phyloP scores from a whole-genome alignment of 1,140 invertebrate species.

The Lasioglossum baleicum region DNA sequence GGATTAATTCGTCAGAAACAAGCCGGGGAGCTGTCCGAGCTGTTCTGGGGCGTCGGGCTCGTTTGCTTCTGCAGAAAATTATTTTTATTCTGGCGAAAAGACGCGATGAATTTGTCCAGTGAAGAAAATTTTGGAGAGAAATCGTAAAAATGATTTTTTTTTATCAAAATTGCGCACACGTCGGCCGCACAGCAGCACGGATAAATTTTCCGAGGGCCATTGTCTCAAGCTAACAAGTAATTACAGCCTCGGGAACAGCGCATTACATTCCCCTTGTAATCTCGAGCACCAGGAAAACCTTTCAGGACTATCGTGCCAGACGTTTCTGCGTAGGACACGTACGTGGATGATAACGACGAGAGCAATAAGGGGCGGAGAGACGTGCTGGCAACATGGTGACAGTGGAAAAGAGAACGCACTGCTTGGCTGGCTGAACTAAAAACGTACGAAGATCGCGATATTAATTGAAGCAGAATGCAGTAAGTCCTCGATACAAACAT shows the following conservation, averaged over 20 bases:
- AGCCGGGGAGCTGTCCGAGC: neutral
- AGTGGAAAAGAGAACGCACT: slow-evolving; percentile 54
- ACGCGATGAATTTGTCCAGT: too few species aligned
- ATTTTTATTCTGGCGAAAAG: too few species aligned
- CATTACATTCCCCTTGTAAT: slow-evolving; percentile 36
- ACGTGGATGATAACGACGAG: slow-evolving; percentile 50
- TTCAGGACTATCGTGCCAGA: slow-evolving; percentile 14
- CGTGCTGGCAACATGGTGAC: slow-evolving; percentile 62
- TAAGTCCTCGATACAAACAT: too few species aligned
- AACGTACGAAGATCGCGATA: too few species aligned
- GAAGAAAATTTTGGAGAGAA: too few species aligned
- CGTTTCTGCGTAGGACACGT: slow-evolving; percentile 40
- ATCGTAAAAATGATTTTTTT: too few species aligned
- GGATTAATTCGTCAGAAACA: neutral
- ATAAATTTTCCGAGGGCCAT: neutral
- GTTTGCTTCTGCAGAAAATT: too few species aligned
- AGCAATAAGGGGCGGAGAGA: slow-evolving; percentile 27
- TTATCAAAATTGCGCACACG: neutral
- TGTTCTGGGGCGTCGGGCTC: too few species aligned
- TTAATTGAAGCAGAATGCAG: too few species aligned
- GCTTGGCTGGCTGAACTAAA: neutral
- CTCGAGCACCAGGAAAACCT: slow-evolving; percentile 32
- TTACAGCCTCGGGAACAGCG: slow-evolving; percentile 59
- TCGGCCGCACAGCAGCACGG: neutral
- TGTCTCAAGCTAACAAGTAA: slow-evolving; percentile 65